Percentiles rank a stretch among this genome's conserved stretches.
Conservation (phyloP, 2,888 invertebrate genomes). For the Pterobdella sp. region DNA sequence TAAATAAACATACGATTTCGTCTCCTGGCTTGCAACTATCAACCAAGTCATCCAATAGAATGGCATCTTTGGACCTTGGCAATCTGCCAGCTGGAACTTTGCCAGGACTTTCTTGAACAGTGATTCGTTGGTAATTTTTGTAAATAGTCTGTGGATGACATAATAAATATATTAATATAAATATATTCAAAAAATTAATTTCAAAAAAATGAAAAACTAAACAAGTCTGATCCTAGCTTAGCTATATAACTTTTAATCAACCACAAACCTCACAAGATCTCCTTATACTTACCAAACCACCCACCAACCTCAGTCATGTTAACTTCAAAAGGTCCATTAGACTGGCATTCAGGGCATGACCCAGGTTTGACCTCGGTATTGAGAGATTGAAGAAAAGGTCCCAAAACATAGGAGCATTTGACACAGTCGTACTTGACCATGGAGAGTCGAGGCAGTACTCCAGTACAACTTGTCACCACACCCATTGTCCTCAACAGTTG, state of each 20-base stretch:
- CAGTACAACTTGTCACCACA: constrained; percentile 90
- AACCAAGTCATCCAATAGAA: constrained; percentile 85
- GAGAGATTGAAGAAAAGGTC: constrained; percentile 90
- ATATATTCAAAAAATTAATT: neutral
- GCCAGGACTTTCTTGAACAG: constrained; percentile 94
- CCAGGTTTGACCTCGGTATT: constrained; percentile 88
- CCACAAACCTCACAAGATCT: neutral
- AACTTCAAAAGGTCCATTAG: constrained; percentile 85
- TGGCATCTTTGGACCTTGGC: constrained; percentile 92
- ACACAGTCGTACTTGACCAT: constrained; percentile 94
- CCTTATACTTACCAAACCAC: neutral
- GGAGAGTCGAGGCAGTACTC: constrained; percentile 78
- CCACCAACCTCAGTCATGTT: constrained; percentile 73
- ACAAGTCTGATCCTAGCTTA: neutral
- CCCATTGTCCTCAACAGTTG: constrained; percentile 86
- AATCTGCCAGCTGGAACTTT: constrained; percentile 93
- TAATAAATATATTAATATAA: constrained; percentile 11
- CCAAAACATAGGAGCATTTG: constrained; percentile 85
- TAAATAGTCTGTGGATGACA: constrained; percentile 78
- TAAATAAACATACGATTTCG: constrained; percentile 75
- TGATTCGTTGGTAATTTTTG: constrained; percentile 94
- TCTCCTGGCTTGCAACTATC: constrained; percentile 97
- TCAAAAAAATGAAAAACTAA: neutral
- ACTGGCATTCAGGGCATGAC: constrained; percentile 95
- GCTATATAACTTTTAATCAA: neutral